A percentile compares a stretch with the other conserved stretches of the same genome.
These are phyloP conservation scores for Eleginops maclovinus DNA, from an alignment of 2,113 vertebrate genomes.

Conservation along the genomic window DNA sequence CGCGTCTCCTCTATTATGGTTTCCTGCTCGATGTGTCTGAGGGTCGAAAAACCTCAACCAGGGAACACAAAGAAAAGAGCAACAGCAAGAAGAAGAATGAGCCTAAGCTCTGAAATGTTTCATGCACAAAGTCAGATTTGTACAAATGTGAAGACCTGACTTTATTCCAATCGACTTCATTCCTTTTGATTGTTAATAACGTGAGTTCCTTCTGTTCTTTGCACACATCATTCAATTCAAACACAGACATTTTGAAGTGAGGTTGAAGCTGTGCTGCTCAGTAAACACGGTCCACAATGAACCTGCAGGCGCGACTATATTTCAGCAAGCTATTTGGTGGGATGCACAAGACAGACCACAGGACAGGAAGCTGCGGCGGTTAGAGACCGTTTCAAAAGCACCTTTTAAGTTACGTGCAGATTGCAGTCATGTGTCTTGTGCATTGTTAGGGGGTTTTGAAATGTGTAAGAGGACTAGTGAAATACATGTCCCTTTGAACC, in stretches of 20 bases:
- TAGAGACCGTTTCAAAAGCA: background rate
- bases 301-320: background rate
- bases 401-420: background rate
- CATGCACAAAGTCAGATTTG: too few species aligned
- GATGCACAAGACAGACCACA: constrained; percentile 27
- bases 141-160: background rate
- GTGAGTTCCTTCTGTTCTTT: background rate
- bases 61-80: background rate
- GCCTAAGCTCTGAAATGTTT: too few species aligned
- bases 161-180: background rate
- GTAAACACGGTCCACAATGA: background rate
- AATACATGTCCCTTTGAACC: background rate
- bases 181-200: background rate
- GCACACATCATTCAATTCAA: background rate
- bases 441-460: background rate
- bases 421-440: background rate
- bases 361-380: constrained; percentile 45
- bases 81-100: too few species aligned
- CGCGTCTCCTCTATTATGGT: too few species aligned
- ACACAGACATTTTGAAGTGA: background rate
- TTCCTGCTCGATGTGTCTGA: too few species aligned
- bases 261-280: background rate
- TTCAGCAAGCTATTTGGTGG: background rate
- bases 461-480: background rate
- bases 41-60: background rate